These are phyloP conservation scores for Campopleginae sp. DNA, from an alignment of 2,888 invertebrate genomes.

Conservation along the genomic window DNA sequence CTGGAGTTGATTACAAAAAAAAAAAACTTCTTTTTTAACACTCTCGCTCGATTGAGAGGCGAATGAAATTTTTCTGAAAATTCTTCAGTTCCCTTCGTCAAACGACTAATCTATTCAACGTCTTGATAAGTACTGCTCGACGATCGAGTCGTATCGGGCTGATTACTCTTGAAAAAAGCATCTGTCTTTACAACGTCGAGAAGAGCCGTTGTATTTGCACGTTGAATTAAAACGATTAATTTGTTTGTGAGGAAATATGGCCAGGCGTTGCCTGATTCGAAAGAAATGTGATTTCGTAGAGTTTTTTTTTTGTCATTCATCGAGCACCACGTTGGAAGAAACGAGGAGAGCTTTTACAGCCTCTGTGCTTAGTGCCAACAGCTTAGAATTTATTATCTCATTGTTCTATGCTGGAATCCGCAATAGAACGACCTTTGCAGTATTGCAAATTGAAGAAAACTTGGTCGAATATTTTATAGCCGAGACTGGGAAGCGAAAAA, in stretches of 20 bases:
- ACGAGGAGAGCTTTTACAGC: background rate
- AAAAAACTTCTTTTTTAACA: background rate
- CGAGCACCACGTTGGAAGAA: background rate
- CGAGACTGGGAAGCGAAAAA: background rate
- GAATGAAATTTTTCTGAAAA: background rate
- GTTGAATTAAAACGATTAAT: slow-evolving; percentile 17
- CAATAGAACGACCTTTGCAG: background rate
- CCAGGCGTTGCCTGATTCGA: background rate
- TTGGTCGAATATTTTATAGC: background rate
- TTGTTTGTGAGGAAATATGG: slow-evolving; percentile 8
- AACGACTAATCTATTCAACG: slow-evolving; percentile 17
- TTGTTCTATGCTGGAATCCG: background rate
- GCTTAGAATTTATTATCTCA: background rate
- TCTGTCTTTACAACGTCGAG: background rate
- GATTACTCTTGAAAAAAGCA: slow-evolving; percentile 10
- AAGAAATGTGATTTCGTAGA: background rate
- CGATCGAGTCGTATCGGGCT: slow-evolving; percentile 20
- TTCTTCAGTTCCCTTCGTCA: background rate
- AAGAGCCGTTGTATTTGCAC: slow-evolving; percentile 20
- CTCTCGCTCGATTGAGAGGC: background rate
- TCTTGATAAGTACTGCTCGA: slow-evolving; percentile 25
- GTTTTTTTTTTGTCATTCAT: background rate
- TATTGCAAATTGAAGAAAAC: background rate
- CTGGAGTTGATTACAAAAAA: background rate
- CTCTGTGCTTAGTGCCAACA: background rate